Evolutionary conservation across 2,113 vertebrate species (phyloP).

Genomic region (Eurypyga helias): DNA sequence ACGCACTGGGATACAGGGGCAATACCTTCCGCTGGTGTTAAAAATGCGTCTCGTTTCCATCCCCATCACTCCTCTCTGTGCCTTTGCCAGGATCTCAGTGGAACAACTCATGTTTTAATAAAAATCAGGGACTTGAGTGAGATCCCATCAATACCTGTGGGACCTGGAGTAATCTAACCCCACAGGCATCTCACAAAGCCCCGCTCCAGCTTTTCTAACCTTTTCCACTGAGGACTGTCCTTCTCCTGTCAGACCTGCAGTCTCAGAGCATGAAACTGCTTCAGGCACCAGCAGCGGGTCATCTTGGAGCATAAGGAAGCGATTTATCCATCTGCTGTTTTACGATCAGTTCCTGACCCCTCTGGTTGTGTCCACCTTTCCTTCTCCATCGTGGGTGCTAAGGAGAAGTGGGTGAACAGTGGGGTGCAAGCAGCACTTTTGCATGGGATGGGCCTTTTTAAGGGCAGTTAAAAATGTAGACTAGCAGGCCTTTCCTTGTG

Average conservation of each 20-base stretch:
- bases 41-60: accelerated
- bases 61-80: not conserved
- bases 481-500: no score
- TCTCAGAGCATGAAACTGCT: not conserved
- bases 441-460: accelerated
- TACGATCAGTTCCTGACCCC: not conserved
- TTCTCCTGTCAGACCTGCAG: not conserved
- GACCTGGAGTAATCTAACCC: not conserved
- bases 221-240: not conserved
- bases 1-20: no score
- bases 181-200: accelerated
- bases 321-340: not conserved
- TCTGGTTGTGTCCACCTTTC: not conserved
- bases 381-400: not conserved
- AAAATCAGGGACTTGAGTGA: not conserved
- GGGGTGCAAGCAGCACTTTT: not conserved
- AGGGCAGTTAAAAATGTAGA: not conserved
- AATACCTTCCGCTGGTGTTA: not conserved
- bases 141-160: not conserved
- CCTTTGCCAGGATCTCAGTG: not conserved
- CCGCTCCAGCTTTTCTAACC: not conserved
- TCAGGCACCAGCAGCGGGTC: not conserved
- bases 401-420: not conserved
- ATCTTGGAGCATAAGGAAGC: not conserved
- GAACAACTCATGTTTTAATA: not conserved